Base-by-base conservation (phyloP, 1,140 invertebrate species). In the Ceratosolen fusciceps region DNA sequence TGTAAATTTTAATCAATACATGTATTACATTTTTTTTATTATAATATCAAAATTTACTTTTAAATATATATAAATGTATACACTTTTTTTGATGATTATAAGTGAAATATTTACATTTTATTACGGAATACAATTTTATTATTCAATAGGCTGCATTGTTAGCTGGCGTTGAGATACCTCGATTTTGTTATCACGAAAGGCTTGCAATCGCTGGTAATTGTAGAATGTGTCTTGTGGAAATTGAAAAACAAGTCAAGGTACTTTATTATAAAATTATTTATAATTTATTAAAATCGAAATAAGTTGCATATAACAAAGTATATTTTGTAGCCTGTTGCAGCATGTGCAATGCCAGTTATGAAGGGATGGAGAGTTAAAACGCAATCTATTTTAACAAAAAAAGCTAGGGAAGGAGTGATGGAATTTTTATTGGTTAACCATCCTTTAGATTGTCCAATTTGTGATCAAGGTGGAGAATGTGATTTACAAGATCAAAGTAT, bases 301-400 rank as follows among this genome's bases (percentile, higher is more conserved):
- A 67, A 65, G 65, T 71, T 19, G 2, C 16, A 62, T 19, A 24
- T 19, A 60, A 60, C 14, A 1, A 29, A 60, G 14, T 65, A 81
- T 71, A 93, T 92, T 58, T 93, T 94, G 14, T 93, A 99, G 93
- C 99, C 98, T 9, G 96, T 99, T n/a, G 99, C 99, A 65, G 98
- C 98, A 10, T 99, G 98, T 91, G 98, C 99, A 2, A 99, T 99
- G 98, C 99, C 99, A 21, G 98, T 99, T 0, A 99, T 99, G 97
- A 99, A 99, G 91, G 99, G 98, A 5, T 95, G 94, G 96, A 93
- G 95, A 83, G 95, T 99, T 16, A 99, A 99, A 90, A 99, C 99
- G 26, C 97, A 99, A 87, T 99, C 98, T 0, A 96, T 98, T 82
- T 92, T 99, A 88, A 98, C 98, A 0, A 94, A 94, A 67, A 98